Percentiles rank a stretch among this genome's conserved stretches.
Evolutionary conservation across 2,888 invertebrate genomes (phyloP).

Genomic region (Polyploca ridens): DNA sequence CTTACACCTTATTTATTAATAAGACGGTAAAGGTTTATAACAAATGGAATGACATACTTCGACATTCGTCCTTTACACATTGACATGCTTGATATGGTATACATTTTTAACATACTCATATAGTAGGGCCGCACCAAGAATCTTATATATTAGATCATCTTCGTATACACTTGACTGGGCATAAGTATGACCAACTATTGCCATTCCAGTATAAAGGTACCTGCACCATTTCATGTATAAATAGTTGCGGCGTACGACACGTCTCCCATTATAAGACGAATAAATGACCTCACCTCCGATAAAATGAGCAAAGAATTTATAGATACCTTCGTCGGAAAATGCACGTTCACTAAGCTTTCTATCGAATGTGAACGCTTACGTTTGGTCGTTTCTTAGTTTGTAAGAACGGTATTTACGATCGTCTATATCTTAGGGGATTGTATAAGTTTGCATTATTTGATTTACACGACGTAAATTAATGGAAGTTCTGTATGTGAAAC

Average conservation of each 20-base stretch:
- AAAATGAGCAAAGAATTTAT: conserved; percentile 74
- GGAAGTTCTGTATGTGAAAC: background rate
- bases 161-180: too few species aligned
- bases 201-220: too few species aligned
- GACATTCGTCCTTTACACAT: too few species aligned
- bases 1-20: too few species aligned
- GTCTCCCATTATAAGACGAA: conserved; percentile 68
- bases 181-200: too few species aligned
- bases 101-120: too few species aligned
- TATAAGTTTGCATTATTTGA: conserved; percentile 2
- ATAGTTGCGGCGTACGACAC: conserved; percentile 43
- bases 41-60: too few species aligned
- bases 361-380: conserved; percentile 33
- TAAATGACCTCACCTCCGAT: conserved; percentile 67
- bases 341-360: conserved; percentile 51
- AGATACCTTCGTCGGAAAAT: conserved; percentile 54
- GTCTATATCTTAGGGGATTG: conserved; percentile 8
- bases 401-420: conserved; percentile 32
- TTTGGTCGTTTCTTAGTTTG: conserved; percentile 26
- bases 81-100: too few species aligned
- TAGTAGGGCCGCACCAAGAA: too few species aligned
- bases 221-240: conserved; percentile 28
- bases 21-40: too few species aligned
- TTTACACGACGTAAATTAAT: background rate
- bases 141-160: too few species aligned